Base-by-base conservation (phyloP, 30 jellyfish, hydroid and myxozoan species). In the Pseudorhiza aurosa region DNA sequence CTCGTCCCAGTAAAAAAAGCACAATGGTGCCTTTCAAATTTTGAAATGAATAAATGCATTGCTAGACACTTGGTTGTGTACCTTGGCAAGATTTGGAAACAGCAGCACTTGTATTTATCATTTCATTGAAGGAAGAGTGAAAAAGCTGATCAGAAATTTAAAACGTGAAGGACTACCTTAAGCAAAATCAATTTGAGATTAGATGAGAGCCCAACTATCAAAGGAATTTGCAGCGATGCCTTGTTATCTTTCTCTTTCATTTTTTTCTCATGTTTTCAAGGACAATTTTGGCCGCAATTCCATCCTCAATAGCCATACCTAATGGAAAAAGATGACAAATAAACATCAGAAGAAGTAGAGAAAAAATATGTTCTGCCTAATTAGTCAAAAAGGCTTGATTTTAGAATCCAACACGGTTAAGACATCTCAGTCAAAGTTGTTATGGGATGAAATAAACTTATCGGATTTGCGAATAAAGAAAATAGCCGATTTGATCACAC, bases 271-370 rank as follows among this genome's bases (percentile, higher is more conserved):
- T 44, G 59, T 70, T 65, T 30, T 75, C 94, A 26, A 78, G 51
- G 57, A 93, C 94, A 56, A 93, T 72, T 37, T 77, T 76, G 0
- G 93, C 97, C 1, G 97, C 96, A 8, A 93, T 89, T 17, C 87
- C 88, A 83, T 93, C 99, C 49, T 93, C 97, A 5, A 87, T 43
- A 7, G 97, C 99, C 97, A 93, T 87, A 1, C 99, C 96, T 85
- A 33, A 22, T n/a, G n/a, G n/a, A n/a, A n/a, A n/a, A n/a, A n/a
- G n/a, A n/a, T n/a, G n/a, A n/a, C n/a, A n/a, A n/a, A n/a, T n/a
- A n/a, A n/a, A n/a, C n/a, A n/a, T n/a, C n/a, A n/a, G n/a, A n/a
- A n/a, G n/a, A n/a, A n/a, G n/a, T n/a, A n/a, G n/a, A n/a, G n/a
- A n/a, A n/a, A n/a, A n/a, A n/a, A n/a, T n/a, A n/a, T n/a, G n/a